Conservation (phyloP, 2,888 invertebrate species). For the Drosophila ochracea region DNA sequence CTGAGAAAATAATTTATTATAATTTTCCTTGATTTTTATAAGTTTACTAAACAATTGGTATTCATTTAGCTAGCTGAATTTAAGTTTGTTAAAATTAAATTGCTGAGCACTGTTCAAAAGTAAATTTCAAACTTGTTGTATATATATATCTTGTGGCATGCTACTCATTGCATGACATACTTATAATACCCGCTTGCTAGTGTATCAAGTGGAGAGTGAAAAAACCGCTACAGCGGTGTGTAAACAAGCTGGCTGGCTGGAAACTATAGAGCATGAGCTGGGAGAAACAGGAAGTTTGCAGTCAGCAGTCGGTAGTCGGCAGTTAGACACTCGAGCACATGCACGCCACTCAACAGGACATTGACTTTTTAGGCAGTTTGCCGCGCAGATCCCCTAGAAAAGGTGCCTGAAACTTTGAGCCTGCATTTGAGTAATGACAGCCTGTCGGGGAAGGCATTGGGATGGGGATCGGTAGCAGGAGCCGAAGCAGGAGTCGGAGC, state of each 20-base stretch:
- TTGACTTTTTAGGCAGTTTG: slow-evolving; percentile 68
- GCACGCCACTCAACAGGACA: slow-evolving; percentile 70
- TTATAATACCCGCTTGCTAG: background rate
- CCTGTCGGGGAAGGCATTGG: slow-evolving; percentile 7
- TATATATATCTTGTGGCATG: background rate
- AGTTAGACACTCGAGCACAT: slow-evolving; percentile 71
- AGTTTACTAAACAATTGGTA: background rate
- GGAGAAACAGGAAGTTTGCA: slow-evolving; percentile 55
- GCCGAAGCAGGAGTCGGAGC: too few relatives aligned
- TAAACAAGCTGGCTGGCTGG: slow-evolving; percentile 57
- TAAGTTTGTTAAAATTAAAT: background rate
- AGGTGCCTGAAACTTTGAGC: slow-evolving; percentile 57
- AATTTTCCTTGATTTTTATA: background rate
- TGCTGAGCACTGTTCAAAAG: background rate
- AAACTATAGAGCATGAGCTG: slow-evolving; percentile 48
- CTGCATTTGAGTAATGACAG: slow-evolving; percentile 69
- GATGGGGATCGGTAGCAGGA: background rate
- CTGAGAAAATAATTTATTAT: background rate
- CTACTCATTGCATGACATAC: background rate
- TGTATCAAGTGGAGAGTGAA: slow-evolving; percentile 17
- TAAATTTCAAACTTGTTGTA: background rate
- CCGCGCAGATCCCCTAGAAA: slow-evolving; percentile 29
- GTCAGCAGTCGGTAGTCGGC: slow-evolving; percentile 51
- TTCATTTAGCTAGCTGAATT: background rate
- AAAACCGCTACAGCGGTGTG: slow-evolving; percentile 34